These are phyloP conservation scores for Pseudococcus viburni DNA, from an alignment of 2,888 invertebrate genomes.

Conservation along the genomic window DNA sequence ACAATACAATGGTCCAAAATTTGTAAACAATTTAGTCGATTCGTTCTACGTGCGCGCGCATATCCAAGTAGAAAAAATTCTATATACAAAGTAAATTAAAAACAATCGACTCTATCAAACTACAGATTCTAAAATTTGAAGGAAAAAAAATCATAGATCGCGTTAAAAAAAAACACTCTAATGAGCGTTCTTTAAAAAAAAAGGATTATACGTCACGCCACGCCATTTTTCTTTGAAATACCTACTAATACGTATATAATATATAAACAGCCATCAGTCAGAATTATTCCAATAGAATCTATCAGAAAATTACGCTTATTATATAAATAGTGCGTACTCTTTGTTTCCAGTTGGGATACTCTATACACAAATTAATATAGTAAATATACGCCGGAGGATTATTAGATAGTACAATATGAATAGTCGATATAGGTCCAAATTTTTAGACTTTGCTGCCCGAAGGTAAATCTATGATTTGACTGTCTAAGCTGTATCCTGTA, in stretches of 20 bases:
- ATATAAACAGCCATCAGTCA: slow-evolving; percentile 23
- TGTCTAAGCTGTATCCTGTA: slow-evolving; percentile 75
- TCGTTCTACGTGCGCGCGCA: neutral
- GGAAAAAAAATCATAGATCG: neutral
- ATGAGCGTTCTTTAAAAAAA: neutral
- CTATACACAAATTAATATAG: neutral
- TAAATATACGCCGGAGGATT: neutral
- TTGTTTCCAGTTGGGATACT: neutral
- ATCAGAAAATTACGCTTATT: neutral
- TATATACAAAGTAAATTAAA: neutral
- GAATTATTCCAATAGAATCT: slow-evolving; percentile 15
- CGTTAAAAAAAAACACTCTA: neutral
- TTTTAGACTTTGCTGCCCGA: slow-evolving; percentile 64
- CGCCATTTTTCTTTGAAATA: neutral
- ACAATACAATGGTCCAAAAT: slow-evolving; percentile 14
- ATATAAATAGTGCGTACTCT: neutral
- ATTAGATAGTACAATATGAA: neutral
- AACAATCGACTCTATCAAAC: neutral
- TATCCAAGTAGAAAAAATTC: neutral
- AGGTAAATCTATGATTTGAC: slow-evolving; percentile 69
- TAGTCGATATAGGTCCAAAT: neutral
- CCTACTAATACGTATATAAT: neutral
- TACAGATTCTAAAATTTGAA: neutral
- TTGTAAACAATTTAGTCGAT: neutral
- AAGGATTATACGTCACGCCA: neutral